Conservation (phyloP, 2,888 invertebrate genomes). For the Temnothorax rugatulus region DNA sequence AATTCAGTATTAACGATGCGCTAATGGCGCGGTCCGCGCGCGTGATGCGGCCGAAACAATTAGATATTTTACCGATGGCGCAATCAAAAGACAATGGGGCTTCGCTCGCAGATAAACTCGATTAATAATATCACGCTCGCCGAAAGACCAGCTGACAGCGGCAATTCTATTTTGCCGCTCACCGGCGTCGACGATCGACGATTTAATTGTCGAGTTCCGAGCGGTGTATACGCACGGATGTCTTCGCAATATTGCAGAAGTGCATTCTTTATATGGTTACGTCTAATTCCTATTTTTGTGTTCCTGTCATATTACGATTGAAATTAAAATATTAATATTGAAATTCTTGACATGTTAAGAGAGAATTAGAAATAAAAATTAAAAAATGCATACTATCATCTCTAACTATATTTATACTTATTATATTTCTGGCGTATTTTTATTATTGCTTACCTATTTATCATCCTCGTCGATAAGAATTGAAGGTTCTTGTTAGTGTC, state of each 20-base stretch:
- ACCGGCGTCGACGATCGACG: background rate
- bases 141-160: slow-evolving; percentile 29
- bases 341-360: background rate
- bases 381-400: background rate
- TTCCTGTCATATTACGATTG: background rate
- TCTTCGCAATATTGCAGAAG: background rate
- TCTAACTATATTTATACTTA: background rate
- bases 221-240: background rate
- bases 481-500: too few species aligned
- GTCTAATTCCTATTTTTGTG: background rate
- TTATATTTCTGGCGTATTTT: background rate
- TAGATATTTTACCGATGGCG: slow-evolving; percentile 52
- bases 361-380: background rate
- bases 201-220: slow-evolving; percentile 23
- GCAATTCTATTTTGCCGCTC: slow-evolving; percentile 27
- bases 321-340: background rate
- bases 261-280: background rate
- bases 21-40: slow-evolving; percentile 42
- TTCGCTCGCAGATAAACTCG: slow-evolving; percentile 36
- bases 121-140: slow-evolving; percentile 44
- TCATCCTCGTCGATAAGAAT: background rate
- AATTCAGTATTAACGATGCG: slow-evolving; percentile 54
- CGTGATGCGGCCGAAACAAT: slow-evolving; percentile 47
- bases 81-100: slow-evolving; percentile 50
- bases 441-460: background rate